Evolutionary conservation across 2,888 invertebrate species (phyloP).

Genomic region (Coenonympha arcania): DNA sequence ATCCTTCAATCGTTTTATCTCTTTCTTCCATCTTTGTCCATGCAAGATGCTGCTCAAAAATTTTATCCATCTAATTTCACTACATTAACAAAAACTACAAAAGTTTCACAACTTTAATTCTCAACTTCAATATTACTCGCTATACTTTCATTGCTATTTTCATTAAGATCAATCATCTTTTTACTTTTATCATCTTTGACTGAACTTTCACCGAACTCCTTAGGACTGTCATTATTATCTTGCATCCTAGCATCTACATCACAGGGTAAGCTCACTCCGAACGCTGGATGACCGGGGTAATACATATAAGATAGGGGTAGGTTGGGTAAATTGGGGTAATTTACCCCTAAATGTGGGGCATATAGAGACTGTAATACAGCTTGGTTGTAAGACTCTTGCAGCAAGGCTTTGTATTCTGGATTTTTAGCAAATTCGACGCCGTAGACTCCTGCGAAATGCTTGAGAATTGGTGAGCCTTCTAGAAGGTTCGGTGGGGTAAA

Average conservation of each 20-base stretch:
- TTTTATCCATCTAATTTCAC: constrained; percentile 24
- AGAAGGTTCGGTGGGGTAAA: constrained; percentile 54
- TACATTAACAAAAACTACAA: neutral
- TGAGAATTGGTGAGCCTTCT: constrained; percentile 64
- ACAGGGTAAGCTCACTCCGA: constrained; percentile 52
- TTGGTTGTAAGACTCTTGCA: constrained; percentile 69
- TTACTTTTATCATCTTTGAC: constrained; percentile 49
- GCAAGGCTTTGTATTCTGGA: constrained; percentile 63
- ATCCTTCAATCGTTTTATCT: no score
- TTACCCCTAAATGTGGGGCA: constrained; percentile 64
- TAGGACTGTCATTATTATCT: constrained; percentile 41
- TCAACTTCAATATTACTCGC: constrained; percentile 71
- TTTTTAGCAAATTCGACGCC: constrained; percentile 68
- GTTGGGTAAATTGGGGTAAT: constrained; percentile 61
- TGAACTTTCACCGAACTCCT: constrained; percentile 42
- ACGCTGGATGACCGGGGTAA: constrained; percentile 62
- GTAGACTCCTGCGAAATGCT: constrained; percentile 69
- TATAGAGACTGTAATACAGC: constrained; percentile 67
- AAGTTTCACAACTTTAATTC: constrained; percentile 42
- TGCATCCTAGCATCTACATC: constrained; percentile 52
- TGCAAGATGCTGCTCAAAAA: no score
- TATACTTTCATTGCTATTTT: constrained; percentile 68
- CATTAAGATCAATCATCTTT: constrained; percentile 49
- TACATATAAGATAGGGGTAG: constrained; percentile 66
- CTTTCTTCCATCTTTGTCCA: neutral